phyloP scores from a whole-genome alignment of 2,113 vertebrate genomes.

The Furnarius figulus region DNA sequence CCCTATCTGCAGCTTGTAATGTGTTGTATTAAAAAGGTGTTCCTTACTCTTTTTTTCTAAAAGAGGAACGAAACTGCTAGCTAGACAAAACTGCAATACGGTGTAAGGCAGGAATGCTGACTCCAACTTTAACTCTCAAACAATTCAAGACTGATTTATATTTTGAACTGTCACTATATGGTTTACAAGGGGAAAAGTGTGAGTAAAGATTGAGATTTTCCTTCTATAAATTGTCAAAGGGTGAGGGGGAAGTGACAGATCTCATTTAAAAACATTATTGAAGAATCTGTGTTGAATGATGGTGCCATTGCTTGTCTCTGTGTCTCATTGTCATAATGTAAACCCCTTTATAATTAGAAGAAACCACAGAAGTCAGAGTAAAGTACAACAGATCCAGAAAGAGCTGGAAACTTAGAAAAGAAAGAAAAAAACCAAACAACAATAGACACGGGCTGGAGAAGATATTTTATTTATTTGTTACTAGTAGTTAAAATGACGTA shows the following conservation, averaged over 20 bases:
- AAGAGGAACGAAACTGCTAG: not conserved
- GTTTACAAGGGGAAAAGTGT: slow-evolving; percentile 27
- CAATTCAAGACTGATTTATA: not conserved
- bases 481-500: slow-evolving; percentile 73
- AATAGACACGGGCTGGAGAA: slow-evolving; percentile 58
- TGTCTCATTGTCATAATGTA: slow-evolving; percentile 49
- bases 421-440: not conserved
- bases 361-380: slow-evolving; percentile 44
- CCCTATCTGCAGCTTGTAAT: not conserved
- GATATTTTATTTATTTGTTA: slow-evolving; percentile 77
- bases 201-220: slow-evolving; percentile 35
- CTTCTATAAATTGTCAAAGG: slow-evolving; percentile 47
- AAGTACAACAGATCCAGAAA: slow-evolving; percentile 53
- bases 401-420: slow-evolving; percentile 53
- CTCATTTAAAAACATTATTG: slow-evolving; percentile 39
- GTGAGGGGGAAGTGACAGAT: slow-evolving; percentile 51
- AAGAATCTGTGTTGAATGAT: slow-evolving; percentile 50
- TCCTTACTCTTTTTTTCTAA: not conserved
- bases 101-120: not conserved
- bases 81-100: not conserved
- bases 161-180: slow-evolving; percentile 19
- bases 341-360: slow-evolving; percentile 48
- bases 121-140: not conserved
- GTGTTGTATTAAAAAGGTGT: not conserved
- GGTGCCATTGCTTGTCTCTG: slow-evolving; percentile 37